A percentile compares a stretch with the other conserved stretches of the same genome.
Conservation (phyloP, 2,113 vertebrate genomes). For the Parus major region DNA sequence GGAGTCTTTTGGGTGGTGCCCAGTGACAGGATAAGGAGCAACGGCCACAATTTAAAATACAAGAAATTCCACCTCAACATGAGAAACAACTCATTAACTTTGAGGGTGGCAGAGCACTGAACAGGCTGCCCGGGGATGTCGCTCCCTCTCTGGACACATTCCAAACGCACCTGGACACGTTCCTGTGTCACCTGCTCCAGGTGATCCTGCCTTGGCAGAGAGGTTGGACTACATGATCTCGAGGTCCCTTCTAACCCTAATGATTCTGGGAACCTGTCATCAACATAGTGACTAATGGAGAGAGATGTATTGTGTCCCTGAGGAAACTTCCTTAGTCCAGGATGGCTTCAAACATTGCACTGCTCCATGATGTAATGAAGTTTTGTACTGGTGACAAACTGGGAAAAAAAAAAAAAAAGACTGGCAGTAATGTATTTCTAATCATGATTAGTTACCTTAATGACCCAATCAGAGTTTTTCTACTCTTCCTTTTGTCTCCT, state of each 20-base stretch:
- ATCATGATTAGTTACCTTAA: neutral
- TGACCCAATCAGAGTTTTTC: neutral
- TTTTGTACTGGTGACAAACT: neutral
- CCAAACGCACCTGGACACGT: neutral
- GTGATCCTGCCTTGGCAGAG: neutral
- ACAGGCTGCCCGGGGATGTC: no score
- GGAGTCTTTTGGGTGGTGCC: neutral
- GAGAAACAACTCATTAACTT: neutral
- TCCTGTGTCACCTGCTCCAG: neutral
- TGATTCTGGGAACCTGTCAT: neutral
- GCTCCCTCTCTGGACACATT: neutral
- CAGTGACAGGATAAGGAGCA: neutral
- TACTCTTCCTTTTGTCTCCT: neutral
- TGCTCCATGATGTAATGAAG: neutral
- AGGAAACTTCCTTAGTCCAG: neutral
- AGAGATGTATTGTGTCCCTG: neutral
- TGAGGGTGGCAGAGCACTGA: neutral
- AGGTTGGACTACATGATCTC: neutral
- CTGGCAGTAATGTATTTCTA: neutral
- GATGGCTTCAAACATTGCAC: neutral
- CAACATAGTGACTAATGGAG: neutral
- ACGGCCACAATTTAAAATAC: neutral
- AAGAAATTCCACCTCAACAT: neutral
- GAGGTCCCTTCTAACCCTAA: neutral
- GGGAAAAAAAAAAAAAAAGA: accelerated